A percentile compares a stretch with the other conserved stretches of the same genome.
Conservation (phyloP, 2,797 vertebrate species). For the Odontamblyopus rebecca region DNA sequence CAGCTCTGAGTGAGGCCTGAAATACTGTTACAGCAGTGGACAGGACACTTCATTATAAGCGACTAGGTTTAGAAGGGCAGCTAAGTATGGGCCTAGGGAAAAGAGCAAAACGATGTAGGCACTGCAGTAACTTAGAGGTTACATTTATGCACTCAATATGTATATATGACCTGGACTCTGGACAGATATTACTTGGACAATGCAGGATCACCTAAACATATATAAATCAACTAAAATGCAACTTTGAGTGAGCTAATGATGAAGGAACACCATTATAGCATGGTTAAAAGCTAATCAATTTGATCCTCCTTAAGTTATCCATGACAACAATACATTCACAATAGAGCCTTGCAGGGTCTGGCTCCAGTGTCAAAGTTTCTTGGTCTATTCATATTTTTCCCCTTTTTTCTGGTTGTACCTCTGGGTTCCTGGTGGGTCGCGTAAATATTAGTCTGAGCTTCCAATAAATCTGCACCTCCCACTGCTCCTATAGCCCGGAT, state of each 20-base stretch:
- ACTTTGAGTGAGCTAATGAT: no score
- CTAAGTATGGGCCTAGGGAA: background rate
- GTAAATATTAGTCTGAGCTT: constrained; percentile 68
- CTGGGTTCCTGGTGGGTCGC: constrained; percentile 51
- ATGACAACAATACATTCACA: background rate
- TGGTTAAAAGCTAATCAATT: no score
- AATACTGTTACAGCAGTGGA: constrained; percentile 4
- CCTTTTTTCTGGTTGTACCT: constrained; percentile 20
- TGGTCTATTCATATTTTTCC: constrained; percentile 38
- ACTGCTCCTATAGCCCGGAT: constrained; percentile 41
- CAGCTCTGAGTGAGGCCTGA: constrained; percentile 16
- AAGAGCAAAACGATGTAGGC: background rate
- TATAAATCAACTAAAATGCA: no score
- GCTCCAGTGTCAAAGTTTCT: constrained; percentile 34
- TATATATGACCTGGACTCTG: no score
- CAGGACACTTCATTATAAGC: constrained; percentile 7
- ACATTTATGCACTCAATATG: no score
- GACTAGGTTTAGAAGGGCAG: constrained; percentile 2
- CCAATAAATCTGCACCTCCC: constrained; percentile 63
- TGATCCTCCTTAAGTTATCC: background rate
- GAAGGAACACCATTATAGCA: no score
- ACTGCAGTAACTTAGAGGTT: background rate
- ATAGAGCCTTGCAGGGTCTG: constrained; percentile 6
- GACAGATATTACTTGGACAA: no score
- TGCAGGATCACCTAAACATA: no score